Evolutionary conservation across 1,140 invertebrate species (phyloP).

Genomic region (Drosophila virilis): DNA sequence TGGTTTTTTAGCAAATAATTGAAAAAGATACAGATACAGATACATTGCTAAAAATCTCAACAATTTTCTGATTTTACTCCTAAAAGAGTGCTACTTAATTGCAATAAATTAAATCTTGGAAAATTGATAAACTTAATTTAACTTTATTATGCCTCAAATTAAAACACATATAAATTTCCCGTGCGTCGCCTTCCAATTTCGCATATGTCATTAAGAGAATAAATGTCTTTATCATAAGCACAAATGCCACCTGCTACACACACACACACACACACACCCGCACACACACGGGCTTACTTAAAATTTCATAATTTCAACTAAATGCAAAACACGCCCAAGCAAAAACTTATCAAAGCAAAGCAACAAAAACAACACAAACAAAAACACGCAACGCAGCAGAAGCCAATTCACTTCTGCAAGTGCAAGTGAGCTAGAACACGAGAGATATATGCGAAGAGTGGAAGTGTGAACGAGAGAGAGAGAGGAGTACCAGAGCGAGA

Average conservation of each 20-base stretch:
- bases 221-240: constrained; percentile 41
- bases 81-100: no score
- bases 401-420: constrained; percentile 22
- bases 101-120: no score
- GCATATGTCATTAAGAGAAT: constrained; percentile 20
- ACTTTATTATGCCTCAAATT: no score
- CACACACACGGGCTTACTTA: background rate
- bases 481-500: background rate
- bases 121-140: no score
- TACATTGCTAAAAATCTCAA: no score
- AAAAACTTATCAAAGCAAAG: constrained; percentile 45
- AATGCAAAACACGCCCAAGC: constrained; percentile 53
- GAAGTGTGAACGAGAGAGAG: background rate
- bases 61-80: no score
- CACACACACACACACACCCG: constrained; percentile 11
- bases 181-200: background rate
- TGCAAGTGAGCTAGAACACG: constrained; percentile 6
- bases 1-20: no score
- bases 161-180: no score
- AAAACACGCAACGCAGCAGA: constrained; percentile 22
- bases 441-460: background rate
- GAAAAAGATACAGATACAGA: no score
- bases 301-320: constrained; percentile 50
- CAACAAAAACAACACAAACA: constrained; percentile 39
- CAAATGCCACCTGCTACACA: constrained; percentile 5